These are phyloP conservation scores for Cololabis saira DNA, from an alignment of 2,113 vertebrate genomes.

Conservation along the genomic window DNA sequence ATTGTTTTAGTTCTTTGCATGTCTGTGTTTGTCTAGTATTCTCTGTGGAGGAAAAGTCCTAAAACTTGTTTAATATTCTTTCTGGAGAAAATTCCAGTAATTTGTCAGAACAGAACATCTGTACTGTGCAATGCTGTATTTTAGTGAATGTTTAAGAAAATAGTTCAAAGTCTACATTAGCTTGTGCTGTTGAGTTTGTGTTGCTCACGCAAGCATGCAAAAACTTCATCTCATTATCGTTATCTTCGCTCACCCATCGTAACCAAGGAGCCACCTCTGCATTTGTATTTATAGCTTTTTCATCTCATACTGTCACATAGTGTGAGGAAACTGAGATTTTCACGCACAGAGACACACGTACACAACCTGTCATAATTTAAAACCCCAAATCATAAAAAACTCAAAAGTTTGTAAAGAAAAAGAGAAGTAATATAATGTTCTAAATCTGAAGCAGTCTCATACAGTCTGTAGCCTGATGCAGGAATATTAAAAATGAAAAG, in stretches of 20 bases:
- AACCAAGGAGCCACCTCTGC: constrained; percentile 59
- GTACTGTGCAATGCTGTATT: no score
- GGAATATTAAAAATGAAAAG: not conserved
- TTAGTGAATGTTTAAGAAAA: not conserved
- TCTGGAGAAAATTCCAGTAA: no score
- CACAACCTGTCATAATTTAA: not conserved
- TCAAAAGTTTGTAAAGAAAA: not conserved
- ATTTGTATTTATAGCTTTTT: constrained; percentile 59
- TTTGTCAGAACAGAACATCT: no score
- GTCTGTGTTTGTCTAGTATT: not conserved
- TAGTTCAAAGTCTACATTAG: not conserved
- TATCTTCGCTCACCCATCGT: constrained; percentile 11
- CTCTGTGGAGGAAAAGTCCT: no score
- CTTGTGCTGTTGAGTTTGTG: no score
- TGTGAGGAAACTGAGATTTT: constrained; percentile 33
- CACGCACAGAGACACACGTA: constrained; percentile 1
- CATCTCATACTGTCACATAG: constrained; percentile 46
- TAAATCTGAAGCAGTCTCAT: not conserved
- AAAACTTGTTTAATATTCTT: not conserved
- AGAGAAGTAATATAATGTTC: not conserved
- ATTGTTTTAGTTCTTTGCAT: not conserved
- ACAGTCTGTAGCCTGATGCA: no score
- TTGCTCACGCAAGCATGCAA: not conserved
- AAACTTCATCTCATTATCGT: constrained; percentile 7
- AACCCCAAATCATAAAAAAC: constrained; percentile 5